Conservation (phyloP, 53 echinoderm and acorn worm genomes). For the Zoroaster sp. region DNA sequence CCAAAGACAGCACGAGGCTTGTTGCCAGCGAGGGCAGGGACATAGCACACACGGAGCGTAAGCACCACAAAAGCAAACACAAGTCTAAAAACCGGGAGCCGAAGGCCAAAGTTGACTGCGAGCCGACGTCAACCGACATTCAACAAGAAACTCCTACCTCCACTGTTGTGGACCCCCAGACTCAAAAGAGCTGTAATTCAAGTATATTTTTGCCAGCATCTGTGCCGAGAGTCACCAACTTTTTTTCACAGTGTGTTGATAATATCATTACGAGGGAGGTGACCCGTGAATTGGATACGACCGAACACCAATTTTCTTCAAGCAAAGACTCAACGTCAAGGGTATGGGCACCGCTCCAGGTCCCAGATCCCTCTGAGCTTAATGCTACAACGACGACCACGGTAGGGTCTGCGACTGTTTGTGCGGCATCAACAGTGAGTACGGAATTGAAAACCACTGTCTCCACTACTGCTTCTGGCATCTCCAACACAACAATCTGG, state of each 20-base stretch:
- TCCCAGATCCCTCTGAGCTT: slow-evolving; percentile 9
- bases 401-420: not conserved
- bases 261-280: slow-evolving; percentile 44
- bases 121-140: not conserved
- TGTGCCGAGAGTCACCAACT: slow-evolving; percentile 34
- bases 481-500: slow-evolving; percentile 29
- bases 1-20: slow-evolving; percentile 35
- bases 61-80: slow-evolving; percentile 62
- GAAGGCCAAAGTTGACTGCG: slow-evolving; percentile 25
- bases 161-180: not conserved
- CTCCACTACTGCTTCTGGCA: not conserved
- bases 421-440: not conserved
- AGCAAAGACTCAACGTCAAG: slow-evolving; percentile 32
- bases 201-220: slow-evolving; percentile 11
- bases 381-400: not conserved
- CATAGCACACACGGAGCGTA: slow-evolving; percentile 38
- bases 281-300: slow-evolving; percentile 21
- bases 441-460: not conserved
- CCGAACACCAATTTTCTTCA: slow-evolving; percentile 8
- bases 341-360: slow-evolving; percentile 40
- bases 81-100: slow-evolving; percentile 38
- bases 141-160: slow-evolving; percentile 14
- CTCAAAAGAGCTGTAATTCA: not conserved
- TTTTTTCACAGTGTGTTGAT: slow-evolving; percentile 43
- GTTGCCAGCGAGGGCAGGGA: slow-evolving; percentile 29